phyloP scores from a whole-genome alignment of 2,113 vertebrate species.

The Urocynchramus pylzowi region DNA sequence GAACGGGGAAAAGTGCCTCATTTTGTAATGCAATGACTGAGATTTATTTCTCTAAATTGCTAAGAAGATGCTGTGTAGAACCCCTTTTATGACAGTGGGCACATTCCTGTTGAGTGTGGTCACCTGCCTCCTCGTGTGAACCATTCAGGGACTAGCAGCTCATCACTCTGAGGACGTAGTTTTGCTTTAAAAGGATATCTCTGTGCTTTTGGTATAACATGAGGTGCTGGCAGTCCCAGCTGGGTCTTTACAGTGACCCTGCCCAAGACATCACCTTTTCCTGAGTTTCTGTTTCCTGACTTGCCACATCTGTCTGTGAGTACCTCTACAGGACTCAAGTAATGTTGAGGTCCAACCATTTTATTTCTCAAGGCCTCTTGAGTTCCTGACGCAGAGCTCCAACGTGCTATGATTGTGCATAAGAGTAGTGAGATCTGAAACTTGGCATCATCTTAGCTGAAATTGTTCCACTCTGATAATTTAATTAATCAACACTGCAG shows the following conservation, averaged over 20 bases:
- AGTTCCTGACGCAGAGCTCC: background rate
- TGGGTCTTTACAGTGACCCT: background rate
- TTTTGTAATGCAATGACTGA: background rate
- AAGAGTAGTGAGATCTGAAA: constrained; percentile 19
- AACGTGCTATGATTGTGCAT: background rate
- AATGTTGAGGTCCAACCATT: background rate
- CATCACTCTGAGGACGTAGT: background rate
- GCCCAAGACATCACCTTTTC: background rate
- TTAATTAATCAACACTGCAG: constrained; percentile 61
- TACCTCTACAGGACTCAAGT: background rate
- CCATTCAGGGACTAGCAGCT: background rate
- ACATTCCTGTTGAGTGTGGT: background rate
- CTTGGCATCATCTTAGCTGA: constrained; percentile 35
- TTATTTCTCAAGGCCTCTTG: background rate
- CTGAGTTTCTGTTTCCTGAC: background rate
- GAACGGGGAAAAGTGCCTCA: background rate
- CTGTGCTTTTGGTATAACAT: background rate
- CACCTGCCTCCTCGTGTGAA: background rate
- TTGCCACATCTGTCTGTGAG: background rate
- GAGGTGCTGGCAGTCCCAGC: background rate
- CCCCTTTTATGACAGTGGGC: background rate
- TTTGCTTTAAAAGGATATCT: background rate
- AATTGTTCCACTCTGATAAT: constrained; percentile 64
- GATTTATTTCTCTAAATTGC: background rate
- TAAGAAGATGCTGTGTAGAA: background rate